phyloP scores from a whole-genome alignment of 2,888 invertebrate species.

The Rhynchonema sp. region DNA sequence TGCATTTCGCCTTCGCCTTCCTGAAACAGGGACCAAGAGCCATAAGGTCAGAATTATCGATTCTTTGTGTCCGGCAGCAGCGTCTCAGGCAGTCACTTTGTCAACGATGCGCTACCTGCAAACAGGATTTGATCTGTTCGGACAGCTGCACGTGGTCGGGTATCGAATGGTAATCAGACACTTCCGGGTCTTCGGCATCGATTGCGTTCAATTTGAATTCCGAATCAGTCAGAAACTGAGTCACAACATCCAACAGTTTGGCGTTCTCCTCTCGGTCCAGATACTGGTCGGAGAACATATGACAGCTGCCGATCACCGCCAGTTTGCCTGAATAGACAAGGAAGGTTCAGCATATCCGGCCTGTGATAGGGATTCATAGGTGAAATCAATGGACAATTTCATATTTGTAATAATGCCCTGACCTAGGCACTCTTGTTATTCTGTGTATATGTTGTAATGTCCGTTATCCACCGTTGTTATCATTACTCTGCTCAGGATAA shows the following conservation, averaged over 20 bases:
- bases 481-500: too few relatives aligned
- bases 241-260: conserved; percentile 62
- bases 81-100: not conserved
- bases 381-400: too few relatives aligned
- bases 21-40: too few relatives aligned
- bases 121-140: conserved; percentile 55
- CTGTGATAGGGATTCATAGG: too few relatives aligned
- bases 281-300: conserved; percentile 77
- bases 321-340: too few relatives aligned
- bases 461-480: too few relatives aligned
- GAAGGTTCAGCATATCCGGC: too few relatives aligned
- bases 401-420: too few relatives aligned
- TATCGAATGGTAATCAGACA: conserved; percentile 71
- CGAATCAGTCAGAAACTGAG: conserved; percentile 52
- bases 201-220: conserved; percentile 52
- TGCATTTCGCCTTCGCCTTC: conserved; percentile 47
- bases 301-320: conserved; percentile 71
- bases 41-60: conserved; percentile 10
- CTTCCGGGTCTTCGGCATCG: conserved; percentile 80
- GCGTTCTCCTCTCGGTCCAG: conserved; percentile 81
- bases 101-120: conserved; percentile 38
- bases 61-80: too few relatives aligned
- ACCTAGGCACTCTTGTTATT: too few relatives aligned
- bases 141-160: conserved; percentile 65
- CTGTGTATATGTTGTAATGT: too few relatives aligned